A percentile compares a stretch with the other conserved stretches of the same genome.
These are phyloP conservation scores for Eumaeus atala DNA, from an alignment of 1,140 invertebrate genomes.

Conservation along the genomic window DNA sequence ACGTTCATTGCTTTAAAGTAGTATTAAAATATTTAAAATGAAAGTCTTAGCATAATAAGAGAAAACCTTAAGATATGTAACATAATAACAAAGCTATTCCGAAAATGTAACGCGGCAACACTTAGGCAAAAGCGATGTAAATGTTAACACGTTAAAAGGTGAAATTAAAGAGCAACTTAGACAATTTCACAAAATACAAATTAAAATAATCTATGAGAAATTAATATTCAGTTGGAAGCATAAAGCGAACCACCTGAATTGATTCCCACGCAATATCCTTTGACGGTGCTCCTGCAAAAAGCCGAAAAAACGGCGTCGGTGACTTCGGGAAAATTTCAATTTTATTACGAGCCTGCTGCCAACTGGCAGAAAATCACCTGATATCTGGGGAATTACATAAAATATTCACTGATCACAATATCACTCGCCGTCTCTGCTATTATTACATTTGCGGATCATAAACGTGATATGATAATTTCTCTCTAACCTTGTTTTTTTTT, in stretches of 20 bases:
- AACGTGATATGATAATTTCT: background rate
- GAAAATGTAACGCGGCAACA: too few relatives aligned
- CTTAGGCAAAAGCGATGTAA: too few relatives aligned
- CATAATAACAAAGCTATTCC: too few relatives aligned
- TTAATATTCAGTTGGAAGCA: conserved; percentile 53
- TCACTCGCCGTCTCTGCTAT: background rate
- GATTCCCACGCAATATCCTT: conserved; percentile 68
- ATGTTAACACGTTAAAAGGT: too few relatives aligned
- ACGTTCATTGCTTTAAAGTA: too few relatives aligned
- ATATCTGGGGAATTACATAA: conserved; percentile 18
- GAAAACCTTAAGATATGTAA: too few relatives aligned
- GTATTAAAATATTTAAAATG: too few relatives aligned
- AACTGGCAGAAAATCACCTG: conserved; percentile 17
- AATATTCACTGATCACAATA: conserved; percentile 16
- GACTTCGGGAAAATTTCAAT: conserved; percentile 54
- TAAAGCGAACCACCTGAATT: conserved; percentile 59
- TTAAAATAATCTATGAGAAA: conserved; percentile 39
- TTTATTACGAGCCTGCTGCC: conserved; percentile 43
- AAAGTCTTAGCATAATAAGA: too few relatives aligned
- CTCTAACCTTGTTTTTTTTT: background rate
- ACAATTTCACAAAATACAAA: conserved; percentile 12
- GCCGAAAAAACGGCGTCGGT: conserved; percentile 52
- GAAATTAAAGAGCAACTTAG: background rate
- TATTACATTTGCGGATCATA: conserved; percentile 1
- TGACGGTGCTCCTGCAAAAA: conserved; percentile 58